These are phyloP conservation scores for Lasioglossum leucozonium DNA, from an alignment of 2,888 invertebrate genomes.

Conservation along the genomic window DNA sequence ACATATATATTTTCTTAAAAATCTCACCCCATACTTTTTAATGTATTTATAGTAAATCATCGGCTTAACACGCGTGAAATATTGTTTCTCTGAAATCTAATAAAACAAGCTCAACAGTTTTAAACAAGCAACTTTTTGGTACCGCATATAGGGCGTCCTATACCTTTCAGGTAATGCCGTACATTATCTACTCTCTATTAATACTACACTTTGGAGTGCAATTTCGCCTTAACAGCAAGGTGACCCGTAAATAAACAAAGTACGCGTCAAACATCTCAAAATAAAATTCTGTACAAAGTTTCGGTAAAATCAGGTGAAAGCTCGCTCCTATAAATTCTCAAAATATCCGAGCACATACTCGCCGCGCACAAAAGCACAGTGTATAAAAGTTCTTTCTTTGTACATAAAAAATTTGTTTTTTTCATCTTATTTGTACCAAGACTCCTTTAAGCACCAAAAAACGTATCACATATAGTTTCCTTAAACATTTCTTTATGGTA, in stretches of 20 bases:
- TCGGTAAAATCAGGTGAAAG: neutral
- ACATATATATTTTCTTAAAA: neutral
- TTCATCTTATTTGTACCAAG: neutral
- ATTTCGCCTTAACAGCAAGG: neutral
- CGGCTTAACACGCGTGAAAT: neutral
- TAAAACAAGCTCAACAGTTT: neutral
- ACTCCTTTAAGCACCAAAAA: slow-evolving; percentile 11
- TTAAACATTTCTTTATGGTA: neutral
- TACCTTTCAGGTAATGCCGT: neutral
- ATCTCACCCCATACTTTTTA: neutral
- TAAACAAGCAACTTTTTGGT: slow-evolving; percentile 5
- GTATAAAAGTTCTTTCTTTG: neutral
- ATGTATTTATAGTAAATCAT: neutral
- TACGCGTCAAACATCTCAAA: neutral
- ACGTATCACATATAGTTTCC: neutral
- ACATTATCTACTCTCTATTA: neutral
- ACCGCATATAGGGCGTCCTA: neutral
- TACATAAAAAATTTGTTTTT: neutral
- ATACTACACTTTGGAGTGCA: neutral
- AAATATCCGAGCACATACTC: slow-evolving; percentile 1
- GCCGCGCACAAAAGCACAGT: neutral
- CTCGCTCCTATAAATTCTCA: neutral
- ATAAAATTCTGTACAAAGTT: neutral
- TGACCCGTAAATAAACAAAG: neutral
- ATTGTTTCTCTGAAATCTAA: neutral